Conservation (phyloP, 2,888 invertebrate species). For the Encarsia formosa region DNA sequence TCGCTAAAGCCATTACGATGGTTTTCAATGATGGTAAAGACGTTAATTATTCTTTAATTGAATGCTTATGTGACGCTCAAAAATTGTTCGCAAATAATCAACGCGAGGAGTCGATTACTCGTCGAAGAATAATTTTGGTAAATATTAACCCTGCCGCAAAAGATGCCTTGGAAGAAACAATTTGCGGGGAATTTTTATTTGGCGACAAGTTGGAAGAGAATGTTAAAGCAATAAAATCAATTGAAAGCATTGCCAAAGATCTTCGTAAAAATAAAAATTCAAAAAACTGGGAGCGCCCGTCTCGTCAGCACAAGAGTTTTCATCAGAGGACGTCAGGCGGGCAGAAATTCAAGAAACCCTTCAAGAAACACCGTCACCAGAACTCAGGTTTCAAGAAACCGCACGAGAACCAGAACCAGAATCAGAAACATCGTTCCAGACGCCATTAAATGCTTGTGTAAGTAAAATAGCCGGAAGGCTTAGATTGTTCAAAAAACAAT, state of each 20-base stretch:
- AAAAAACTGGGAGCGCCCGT: slow-evolving; percentile 25
- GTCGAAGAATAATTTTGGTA: slow-evolving; percentile 5
- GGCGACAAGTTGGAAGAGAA: slow-evolving; percentile 9
- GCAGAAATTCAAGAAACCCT: background rate
- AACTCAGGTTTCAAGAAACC: background rate
- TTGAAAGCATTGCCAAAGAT: background rate
- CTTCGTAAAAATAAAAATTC: background rate
- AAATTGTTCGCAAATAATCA: slow-evolving; percentile 3
- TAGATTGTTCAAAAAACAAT: background rate
- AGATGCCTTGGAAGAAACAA: slow-evolving; percentile 4
- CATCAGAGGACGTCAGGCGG: background rate
- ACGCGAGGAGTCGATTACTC: slow-evolving; percentile 2
- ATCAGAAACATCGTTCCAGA: background rate
- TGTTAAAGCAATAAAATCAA: slow-evolving; percentile 3
- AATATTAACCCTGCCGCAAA: slow-evolving; percentile 2
- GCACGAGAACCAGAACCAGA: background rate
- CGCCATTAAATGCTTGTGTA: background rate
- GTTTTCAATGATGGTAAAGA: background rate
- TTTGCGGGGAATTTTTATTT: slow-evolving; percentile 2
- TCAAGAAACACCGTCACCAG: background rate
- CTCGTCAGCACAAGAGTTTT: background rate
- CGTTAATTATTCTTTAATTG: background rate
- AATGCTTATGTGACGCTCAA: background rate
- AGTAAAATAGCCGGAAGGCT: slow-evolving; percentile 12
- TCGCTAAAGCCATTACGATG: slow-evolving; percentile 2